Evolutionary conservation across 2,797 vertebrate genomes (phyloP).

Genomic region (Scleropages formosus): DNA sequence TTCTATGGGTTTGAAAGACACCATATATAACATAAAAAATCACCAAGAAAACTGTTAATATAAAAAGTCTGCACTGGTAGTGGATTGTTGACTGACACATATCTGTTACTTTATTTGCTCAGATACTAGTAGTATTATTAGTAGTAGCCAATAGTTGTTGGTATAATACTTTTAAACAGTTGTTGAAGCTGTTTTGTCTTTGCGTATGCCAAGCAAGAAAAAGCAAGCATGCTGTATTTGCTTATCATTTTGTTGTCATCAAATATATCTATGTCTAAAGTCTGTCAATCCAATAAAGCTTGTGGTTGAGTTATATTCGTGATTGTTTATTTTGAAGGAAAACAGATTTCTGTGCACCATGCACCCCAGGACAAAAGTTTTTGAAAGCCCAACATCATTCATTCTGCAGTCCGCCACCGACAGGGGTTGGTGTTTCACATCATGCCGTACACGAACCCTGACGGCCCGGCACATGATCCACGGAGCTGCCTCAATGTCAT

Average conservation of each 20-base stretch:
- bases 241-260: not conserved
- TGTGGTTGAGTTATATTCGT: conserved; percentile 3
- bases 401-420: not conserved
- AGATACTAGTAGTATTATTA: no score
- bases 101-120: no score
- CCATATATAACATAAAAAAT: no score
- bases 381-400: not conserved
- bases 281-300: not conserved
- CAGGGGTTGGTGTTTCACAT: not conserved
- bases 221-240: not conserved
- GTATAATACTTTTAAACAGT: no score
- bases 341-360: not conserved
- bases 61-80: no score
- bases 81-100: no score
- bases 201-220: conserved; percentile 71
- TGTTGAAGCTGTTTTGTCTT: conserved; percentile 65
- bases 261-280: not conserved
- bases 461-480: not conserved
- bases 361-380: conserved; percentile 9
- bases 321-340: not conserved
- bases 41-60: no score
- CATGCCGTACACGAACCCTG: conserved; percentile 2
- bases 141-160: no score
- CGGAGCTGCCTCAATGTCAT: conserved; percentile 49
- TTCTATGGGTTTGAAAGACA: no score